Conservation (phyloP, 2,888 invertebrate genomes). For the Lamellibrachia columna region DNA sequence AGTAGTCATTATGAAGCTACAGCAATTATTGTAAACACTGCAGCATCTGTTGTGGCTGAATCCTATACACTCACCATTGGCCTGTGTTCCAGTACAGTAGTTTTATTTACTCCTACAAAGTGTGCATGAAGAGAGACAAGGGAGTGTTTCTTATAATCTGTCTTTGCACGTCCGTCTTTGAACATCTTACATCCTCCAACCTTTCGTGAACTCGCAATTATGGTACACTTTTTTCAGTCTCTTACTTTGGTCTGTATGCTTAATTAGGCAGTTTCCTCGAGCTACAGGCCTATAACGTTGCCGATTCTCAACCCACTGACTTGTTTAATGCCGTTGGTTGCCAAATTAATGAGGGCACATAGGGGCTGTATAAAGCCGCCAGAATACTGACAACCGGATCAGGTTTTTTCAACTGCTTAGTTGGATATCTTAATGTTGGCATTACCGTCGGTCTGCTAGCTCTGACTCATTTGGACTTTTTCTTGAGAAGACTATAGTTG, state of each 20-base stretch:
- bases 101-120: not conserved
- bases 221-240: not conserved
- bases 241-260: not conserved
- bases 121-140: not conserved
- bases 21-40: not conserved
- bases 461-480: not conserved
- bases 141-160: not conserved
- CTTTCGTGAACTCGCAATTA: not conserved
- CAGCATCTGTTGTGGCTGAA: not conserved
- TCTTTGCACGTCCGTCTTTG: not conserved
- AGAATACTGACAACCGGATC: not conserved
- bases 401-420: not conserved
- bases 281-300: not conserved
- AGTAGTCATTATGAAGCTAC: not conserved
- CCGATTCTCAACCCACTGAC: not conserved
- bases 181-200: not conserved
- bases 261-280: not conserved
- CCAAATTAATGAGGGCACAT: not conserved
- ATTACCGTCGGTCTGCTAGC: not conserved
- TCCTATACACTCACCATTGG: not conserved
- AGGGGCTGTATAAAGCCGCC: not conserved
- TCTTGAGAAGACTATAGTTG: not conserved
- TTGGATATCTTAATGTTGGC: not conserved
- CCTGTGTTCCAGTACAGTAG: not conserved
- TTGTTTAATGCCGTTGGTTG: not conserved